These are phyloP conservation scores for Himalopsyche anomala DNA, from an alignment of 2,888 invertebrate species.

Conservation along the genomic window DNA sequence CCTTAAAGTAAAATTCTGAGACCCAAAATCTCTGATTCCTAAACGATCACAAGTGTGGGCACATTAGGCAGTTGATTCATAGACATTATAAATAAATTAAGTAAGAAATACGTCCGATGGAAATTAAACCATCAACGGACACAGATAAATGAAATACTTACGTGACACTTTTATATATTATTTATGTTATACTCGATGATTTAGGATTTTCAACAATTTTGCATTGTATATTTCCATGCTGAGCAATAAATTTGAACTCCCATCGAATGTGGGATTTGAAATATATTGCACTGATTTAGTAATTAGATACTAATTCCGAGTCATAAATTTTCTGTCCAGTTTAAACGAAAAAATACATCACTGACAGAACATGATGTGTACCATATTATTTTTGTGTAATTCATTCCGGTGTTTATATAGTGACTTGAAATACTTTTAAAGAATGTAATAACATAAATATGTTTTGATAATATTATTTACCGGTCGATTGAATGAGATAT, in stretches of 20 bases:
- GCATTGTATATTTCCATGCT: too few relatives aligned
- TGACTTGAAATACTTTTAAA: too few relatives aligned
- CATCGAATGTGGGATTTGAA: conserved; percentile 23
- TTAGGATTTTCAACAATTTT: too few relatives aligned
- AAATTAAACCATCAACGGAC: neutral
- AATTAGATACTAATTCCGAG: neutral
- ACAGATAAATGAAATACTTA: neutral
- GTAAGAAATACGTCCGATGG: neutral
- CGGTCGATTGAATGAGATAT: too few relatives aligned
- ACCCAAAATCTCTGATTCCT: neutral
- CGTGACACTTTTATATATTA: neutral
- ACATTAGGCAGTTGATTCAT: conserved; percentile 5
- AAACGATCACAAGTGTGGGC: conserved; percentile 22
- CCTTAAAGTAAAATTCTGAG: neutral
- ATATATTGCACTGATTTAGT: neutral
- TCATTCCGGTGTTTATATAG: too few relatives aligned
- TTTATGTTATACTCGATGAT: too few relatives aligned
- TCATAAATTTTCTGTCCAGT: neutral
- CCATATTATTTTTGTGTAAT: too few relatives aligned
- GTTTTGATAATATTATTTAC: too few relatives aligned
- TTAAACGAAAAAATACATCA: too few relatives aligned
- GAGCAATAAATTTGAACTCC: neutral
- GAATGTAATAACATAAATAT: too few relatives aligned
- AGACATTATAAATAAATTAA: neutral
- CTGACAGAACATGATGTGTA: too few relatives aligned